These are phyloP conservation scores for Bufo gargarizans DNA, from an alignment of 2,113 vertebrate species.

Conservation along the genomic window DNA sequence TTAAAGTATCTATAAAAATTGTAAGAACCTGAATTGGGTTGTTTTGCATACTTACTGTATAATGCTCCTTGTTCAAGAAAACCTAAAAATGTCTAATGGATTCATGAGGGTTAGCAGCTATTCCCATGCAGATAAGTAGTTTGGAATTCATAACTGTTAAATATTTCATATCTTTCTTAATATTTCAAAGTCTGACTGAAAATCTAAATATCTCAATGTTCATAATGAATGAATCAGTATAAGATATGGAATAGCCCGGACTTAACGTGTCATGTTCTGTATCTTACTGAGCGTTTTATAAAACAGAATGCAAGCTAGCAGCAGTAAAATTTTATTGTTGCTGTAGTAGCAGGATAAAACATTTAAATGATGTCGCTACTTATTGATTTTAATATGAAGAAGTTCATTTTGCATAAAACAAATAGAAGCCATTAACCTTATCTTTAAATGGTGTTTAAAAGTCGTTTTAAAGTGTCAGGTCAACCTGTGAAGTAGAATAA, in stretches of 20 bases:
- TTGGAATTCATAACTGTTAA: not conserved
- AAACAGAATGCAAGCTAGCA: not conserved
- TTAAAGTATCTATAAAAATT: not conserved
- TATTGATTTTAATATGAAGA: constrained; percentile 52
- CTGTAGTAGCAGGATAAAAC: not conserved
- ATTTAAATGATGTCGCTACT: constrained; percentile 23
- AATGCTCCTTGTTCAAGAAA: not conserved
- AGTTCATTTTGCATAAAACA: constrained; percentile 41
- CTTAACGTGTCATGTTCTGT: constrained; percentile 20
- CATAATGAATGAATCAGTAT: constrained; percentile 4
- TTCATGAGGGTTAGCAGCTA: not conserved
- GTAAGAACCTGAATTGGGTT: not conserved
- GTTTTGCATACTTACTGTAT: not conserved
- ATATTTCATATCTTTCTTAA: not conserved
- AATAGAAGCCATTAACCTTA: constrained; percentile 43
- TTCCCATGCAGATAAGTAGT: not conserved
- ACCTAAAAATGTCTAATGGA: not conserved
- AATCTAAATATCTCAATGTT: not conserved
- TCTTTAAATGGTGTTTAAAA: constrained; percentile 45
- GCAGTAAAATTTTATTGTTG: constrained; percentile 8
- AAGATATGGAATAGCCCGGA: not conserved
- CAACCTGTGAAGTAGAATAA: constrained; percentile 20
- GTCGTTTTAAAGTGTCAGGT: constrained; percentile 43
- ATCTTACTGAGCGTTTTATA: not conserved
- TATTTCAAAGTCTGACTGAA: constrained; percentile 1